Conservation (phyloP, 1,140 invertebrate species). For the Venturia canescens region DNA sequence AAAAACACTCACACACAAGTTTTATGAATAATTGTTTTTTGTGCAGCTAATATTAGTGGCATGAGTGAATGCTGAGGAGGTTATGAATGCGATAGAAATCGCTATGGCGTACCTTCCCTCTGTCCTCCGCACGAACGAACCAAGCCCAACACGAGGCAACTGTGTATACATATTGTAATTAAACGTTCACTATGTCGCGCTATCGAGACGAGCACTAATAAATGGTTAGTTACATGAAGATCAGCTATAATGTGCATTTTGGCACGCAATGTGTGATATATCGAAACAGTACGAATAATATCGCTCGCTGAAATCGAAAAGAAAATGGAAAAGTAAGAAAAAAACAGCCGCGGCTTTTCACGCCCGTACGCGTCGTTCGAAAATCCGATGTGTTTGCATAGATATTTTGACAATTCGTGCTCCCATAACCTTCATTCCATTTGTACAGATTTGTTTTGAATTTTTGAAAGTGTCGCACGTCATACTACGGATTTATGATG, state of each 20-base stretch:
- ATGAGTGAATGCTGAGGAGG: conserved; percentile 38
- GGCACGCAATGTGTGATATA: conserved; percentile 61
- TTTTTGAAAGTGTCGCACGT: not conserved
- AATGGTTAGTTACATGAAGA: conserved; percentile 51
- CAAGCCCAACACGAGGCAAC: conserved; percentile 46
- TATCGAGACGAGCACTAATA: conserved; percentile 51
- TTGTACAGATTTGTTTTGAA: conserved; percentile 25
- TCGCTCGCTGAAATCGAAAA: conserved; percentile 13
- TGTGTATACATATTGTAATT: conserved; percentile 64
- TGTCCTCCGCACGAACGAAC: conserved; percentile 38
- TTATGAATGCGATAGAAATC: conserved; percentile 47
- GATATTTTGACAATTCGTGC: not conserved
- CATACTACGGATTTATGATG: not conserved
- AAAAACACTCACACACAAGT: not conserved
- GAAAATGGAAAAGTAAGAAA: not conserved
- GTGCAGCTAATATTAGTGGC: conserved; percentile 15
- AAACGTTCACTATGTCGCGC: conserved; percentile 51
- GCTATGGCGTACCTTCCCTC: not conserved
- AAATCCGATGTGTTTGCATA: not conserved
- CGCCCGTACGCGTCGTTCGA: conserved; percentile 2
- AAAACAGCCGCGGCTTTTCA: conserved; percentile 2
- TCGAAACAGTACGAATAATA: conserved; percentile 37
- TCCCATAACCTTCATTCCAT: not conserved
- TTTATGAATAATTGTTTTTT: conserved; percentile 38
- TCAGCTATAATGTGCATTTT: conserved; percentile 49